phyloP scores from a whole-genome alignment of 1,140 invertebrate species.

The Rhyacophila brunnea region DNA sequence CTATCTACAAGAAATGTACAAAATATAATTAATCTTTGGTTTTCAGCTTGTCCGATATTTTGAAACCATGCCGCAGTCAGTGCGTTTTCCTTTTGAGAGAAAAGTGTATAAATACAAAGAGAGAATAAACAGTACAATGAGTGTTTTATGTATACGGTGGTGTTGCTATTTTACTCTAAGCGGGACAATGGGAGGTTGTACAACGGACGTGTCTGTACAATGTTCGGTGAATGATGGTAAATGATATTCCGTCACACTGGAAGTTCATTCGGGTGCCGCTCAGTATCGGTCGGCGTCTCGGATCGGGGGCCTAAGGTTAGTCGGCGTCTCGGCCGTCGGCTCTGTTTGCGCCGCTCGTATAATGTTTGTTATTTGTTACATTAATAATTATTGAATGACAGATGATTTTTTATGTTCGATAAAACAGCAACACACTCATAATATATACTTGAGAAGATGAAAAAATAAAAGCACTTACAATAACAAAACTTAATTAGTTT shows the following conservation, averaged over 20 bases:
- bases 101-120: constrained; percentile 5
- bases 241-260: constrained; percentile 33
- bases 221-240: constrained; percentile 7
- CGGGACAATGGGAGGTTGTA: constrained; percentile 11
- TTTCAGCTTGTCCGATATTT: constrained; percentile 1
- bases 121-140: neutral
- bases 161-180: constrained; percentile 11
- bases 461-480: neutral
- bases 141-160: neutral
- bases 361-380: constrained; percentile 28
- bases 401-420: constrained; percentile 4
- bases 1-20: neutral
- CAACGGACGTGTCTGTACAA: constrained; percentile 26
- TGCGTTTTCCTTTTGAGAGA: constrained; percentile 12
- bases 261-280: constrained; percentile 27
- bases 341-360: constrained; percentile 20
- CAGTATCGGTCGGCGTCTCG: constrained; percentile 25
- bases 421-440: constrained; percentile 36
- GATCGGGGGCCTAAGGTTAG: constrained; percentile 21
- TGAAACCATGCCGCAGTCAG: constrained; percentile 14
- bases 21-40: neutral
- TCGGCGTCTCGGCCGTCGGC: constrained; percentile 25
- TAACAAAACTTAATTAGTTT: neutral
- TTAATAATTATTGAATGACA: constrained; percentile 10
- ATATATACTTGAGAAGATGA: neutral